phyloP scores from a whole-genome alignment of 2,113 vertebrate species.

The Gasterosteus nipponicus region DNA sequence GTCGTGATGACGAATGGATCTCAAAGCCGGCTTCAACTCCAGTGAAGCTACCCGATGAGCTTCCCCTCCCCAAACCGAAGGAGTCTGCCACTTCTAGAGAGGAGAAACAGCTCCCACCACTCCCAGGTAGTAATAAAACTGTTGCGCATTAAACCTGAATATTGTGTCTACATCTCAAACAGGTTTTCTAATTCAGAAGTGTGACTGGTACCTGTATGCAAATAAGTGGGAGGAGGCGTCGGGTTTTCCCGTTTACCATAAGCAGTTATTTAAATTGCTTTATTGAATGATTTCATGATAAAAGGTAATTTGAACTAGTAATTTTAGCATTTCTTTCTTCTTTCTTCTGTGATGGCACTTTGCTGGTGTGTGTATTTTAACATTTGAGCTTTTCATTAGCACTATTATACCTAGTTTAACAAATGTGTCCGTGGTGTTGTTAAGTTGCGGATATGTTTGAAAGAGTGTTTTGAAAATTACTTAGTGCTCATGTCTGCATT shows the following conservation, averaged over 20 bases:
- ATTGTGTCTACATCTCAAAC: background rate
- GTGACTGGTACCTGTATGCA: too few relatives aligned
- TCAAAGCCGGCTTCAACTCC: conserved; percentile 89
- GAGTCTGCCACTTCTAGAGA: conserved; percentile 85
- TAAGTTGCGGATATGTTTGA: background rate
- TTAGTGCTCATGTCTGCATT: background rate
- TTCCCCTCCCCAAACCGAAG: conserved; percentile 80
- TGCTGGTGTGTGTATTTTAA: background rate
- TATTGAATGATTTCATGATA: background rate
- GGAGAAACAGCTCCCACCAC: conserved; percentile 89
- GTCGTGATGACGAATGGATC: conserved; percentile 91
- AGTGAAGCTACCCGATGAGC: conserved; percentile 87
- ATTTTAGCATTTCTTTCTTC: too few relatives aligned
- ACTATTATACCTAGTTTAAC: background rate
- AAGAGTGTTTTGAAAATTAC: background rate
- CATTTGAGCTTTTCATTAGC: background rate
- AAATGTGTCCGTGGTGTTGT: background rate
- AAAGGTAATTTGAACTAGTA: conserved; percentile 3
- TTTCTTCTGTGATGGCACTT: background rate
- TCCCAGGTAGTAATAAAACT: conserved; percentile 86
- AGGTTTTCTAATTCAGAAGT: background rate
- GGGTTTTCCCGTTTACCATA: too few relatives aligned
- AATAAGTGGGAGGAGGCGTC: too few relatives aligned
- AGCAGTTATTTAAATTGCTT: background rate
- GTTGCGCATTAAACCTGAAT: background rate